phyloP scores from a whole-genome alignment of 2,113 vertebrate species.

The Oncorhynchus mykiss region DNA sequence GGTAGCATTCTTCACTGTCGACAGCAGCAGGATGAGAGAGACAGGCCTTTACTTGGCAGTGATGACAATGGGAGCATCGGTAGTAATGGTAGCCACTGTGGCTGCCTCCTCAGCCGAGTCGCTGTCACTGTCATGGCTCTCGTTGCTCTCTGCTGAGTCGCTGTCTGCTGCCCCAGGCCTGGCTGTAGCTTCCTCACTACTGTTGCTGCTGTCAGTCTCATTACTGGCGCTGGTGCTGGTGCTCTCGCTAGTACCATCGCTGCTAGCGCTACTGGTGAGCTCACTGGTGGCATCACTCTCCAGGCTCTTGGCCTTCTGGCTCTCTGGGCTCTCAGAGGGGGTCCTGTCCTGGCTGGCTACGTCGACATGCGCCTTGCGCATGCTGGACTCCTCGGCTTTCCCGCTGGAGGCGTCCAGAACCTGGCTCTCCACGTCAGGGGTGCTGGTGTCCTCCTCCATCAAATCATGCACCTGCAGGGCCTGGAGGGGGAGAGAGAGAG shows the following conservation, averaged over 20 bases:
- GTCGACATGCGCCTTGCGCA: slow-evolving; percentile 39
- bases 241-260: slow-evolving; percentile 53
- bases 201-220: slow-evolving; percentile 58
- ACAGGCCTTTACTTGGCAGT: slow-evolving; percentile 64
- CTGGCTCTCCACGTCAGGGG: slow-evolving; percentile 71
- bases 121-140: slow-evolving; percentile 54
- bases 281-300: slow-evolving; percentile 22
- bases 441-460: slow-evolving; percentile 74
- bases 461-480: slow-evolving; percentile 63
- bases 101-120: slow-evolving; percentile 48
- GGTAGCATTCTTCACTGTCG: slow-evolving; percentile 31
- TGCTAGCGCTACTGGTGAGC: slow-evolving; percentile 26
- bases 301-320: slow-evolving; percentile 31
- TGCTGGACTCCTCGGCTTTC: slow-evolving; percentile 12
- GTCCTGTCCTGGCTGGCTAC: not conserved
- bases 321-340: slow-evolving; percentile 2
- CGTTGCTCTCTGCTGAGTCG: slow-evolving; percentile 60
- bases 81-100: slow-evolving; percentile 32
- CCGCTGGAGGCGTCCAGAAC: slow-evolving; percentile 40
- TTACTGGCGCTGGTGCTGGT: slow-evolving; percentile 49
- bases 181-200: slow-evolving; percentile 72
- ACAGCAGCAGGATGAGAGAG: not conserved
- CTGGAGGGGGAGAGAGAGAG: slow-evolving; percentile 36
- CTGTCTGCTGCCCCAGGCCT: slow-evolving; percentile 62
- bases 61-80: slow-evolving; percentile 52